These are phyloP conservation scores for Entomobrya proxima DNA, from an alignment of 2,888 invertebrate species.

Conservation along the genomic window DNA sequence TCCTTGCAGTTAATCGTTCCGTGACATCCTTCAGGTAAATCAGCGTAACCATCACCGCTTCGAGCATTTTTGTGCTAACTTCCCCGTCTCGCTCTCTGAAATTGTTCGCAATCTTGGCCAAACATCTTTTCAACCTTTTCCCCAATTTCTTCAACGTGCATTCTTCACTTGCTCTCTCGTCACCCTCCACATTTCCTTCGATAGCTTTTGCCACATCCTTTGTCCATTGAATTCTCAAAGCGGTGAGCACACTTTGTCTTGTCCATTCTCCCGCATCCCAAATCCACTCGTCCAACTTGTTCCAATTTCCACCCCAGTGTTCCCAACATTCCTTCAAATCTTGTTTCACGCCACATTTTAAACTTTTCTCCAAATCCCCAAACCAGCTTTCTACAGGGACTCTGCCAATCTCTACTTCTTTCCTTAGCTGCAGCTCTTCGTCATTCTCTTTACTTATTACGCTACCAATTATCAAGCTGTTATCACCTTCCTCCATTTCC, in stretches of 20 bases:
- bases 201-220: neutral
- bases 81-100: neutral
- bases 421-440: neutral
- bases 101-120: neutral
- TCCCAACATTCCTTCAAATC: neutral
- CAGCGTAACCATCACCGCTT: neutral
- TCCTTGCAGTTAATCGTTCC: neutral
- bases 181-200: neutral
- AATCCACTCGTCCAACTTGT: neutral
- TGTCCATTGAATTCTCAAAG: conserved; percentile 28
- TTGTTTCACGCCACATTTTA: neutral
- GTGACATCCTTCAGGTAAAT: conserved; percentile 15
- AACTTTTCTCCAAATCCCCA: neutral
- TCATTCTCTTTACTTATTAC: neutral
- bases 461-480: neutral
- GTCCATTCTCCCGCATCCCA: neutral
- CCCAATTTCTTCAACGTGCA: neutral
- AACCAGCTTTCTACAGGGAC: neutral
- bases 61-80: no score
- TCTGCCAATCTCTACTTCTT: neutral
- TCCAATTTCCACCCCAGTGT: neutral
- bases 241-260: conserved; percentile 21
- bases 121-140: neutral
- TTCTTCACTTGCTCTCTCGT: neutral
- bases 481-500: neutral